Conservation (phyloP, 2,888 invertebrate species). For the Drosophila siamana region DNA sequence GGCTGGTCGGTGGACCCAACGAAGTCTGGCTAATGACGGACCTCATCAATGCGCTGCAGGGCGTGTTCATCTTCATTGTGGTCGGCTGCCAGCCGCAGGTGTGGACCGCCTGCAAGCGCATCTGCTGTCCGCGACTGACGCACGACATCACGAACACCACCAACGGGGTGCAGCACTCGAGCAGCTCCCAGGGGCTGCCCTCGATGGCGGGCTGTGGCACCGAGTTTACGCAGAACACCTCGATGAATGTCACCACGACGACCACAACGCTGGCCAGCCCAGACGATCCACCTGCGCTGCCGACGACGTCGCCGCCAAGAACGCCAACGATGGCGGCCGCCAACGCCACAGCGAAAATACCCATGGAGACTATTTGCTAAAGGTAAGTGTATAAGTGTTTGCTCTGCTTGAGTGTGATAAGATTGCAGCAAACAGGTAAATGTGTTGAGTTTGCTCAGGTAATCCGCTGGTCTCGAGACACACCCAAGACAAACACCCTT, state of each 20-base stretch:
- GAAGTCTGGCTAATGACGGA: conserved; percentile 94
- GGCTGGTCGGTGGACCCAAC: conserved; percentile 92
- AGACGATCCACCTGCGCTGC: conserved; percentile 20
- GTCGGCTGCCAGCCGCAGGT: conserved; percentile 95
- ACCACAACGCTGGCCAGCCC: conserved; percentile 34
- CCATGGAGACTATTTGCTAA: conserved; percentile 89
- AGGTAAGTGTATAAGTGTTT: conserved; percentile 77
- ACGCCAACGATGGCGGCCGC: conserved; percentile 23
- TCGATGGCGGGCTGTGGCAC: conserved; percentile 87
- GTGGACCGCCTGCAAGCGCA: conserved; percentile 89
- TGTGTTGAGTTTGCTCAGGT: no score
- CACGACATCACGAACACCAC: conserved; percentile 87
- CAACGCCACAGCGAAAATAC: conserved; percentile 85
- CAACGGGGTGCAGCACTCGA: conserved; percentile 89
- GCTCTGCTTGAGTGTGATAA: conserved; percentile 18
- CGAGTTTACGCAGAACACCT: conserved; percentile 81
- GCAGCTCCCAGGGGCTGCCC: conserved; percentile 92
- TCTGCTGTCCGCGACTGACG: conserved; percentile 88
- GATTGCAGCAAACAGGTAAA: conserved; percentile 22
- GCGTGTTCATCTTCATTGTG: conserved; percentile 94
- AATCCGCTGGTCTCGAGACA: conserved; percentile 30
- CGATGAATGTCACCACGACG: conserved; percentile 65
- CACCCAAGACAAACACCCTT: conserved; percentile 37
- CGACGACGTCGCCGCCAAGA: conserved; percentile 8
- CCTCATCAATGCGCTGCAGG: conserved; percentile 93